Evolutionary conservation across 2,113 vertebrate species (phyloP), one percentile per base, ranked within the genome.

Genomic region (Butorides virescens): DNA sequence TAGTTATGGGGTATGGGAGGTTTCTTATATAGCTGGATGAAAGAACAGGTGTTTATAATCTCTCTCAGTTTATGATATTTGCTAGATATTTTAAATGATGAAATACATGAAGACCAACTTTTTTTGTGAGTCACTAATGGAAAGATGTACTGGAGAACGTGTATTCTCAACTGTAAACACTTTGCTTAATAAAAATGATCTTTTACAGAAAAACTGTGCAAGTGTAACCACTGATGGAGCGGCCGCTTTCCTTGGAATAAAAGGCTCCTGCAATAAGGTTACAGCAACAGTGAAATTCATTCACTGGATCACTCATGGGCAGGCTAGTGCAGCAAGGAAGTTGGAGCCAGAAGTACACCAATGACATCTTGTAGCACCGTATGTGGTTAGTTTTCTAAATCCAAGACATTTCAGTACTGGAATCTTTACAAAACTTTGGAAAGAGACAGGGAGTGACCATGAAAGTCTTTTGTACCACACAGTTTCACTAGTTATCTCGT

Each of bases 91-190:
- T 47, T n/a, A 47, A 59, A 67, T 5, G 0, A 72, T 4, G 0
- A 71, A 80, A 36, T 58, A 83, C 14, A n/a, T 13, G 5, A 50
- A 61, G 5, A 90, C 30, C 12, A 32, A 34, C 10, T 25, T 70
- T 23, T 22, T 53, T 36, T 49, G 20, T 30, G 19, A 79, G 56
- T 50, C 11, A 9, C 7, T 79, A 47, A 30, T 56, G 16, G 32
- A n/a, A 77, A 83, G 15, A 37, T 11, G 10, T 29, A 52, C 15
- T 32, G 16, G 15, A 9, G n/a, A 62, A 62, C 2, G 29, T 2
- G 32, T 2, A 20, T 63, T 68, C 23, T 67, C 23, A 88, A 49
- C 5, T 37, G 30, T 15, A 66, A 70, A 34, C 0, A 0, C 0
- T 27, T 74, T 29, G 13, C 42, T 74, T 70, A 59, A 39, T 36